Conservation (phyloP, 2,113 vertebrate species). For the Galbula dea region DNA sequence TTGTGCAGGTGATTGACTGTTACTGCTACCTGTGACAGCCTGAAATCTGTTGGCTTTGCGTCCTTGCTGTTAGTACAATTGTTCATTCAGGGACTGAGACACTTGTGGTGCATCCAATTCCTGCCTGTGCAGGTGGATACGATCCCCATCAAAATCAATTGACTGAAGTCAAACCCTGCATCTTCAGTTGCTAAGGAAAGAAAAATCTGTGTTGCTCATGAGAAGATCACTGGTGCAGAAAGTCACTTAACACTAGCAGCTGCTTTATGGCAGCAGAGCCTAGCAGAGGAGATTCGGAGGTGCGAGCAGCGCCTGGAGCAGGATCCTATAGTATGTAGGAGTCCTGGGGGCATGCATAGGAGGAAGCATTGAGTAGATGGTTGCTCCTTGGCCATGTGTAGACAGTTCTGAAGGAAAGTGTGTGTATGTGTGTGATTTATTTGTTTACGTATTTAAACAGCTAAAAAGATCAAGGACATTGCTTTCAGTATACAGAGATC, state of each 20-base stretch:
- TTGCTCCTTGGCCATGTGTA: background rate
- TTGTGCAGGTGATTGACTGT: conserved; percentile 20
- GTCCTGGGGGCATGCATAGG: background rate
- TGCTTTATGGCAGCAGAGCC: conserved; percentile 15
- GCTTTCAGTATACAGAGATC: background rate
- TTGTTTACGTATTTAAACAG: background rate
- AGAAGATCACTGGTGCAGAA: conserved; percentile 33
- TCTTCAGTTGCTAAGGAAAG: conserved; percentile 28
- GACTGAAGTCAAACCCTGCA: conserved; percentile 19
- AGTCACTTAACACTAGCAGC: conserved; percentile 27
- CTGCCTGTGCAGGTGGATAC: background rate
- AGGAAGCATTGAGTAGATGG: background rate
- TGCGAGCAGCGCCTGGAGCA: background rate
- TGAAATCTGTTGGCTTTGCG: background rate
- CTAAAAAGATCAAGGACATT: background rate
- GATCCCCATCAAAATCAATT: conserved; percentile 15
- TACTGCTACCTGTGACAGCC: background rate
- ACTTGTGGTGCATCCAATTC: background rate
- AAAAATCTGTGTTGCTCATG: background rate
- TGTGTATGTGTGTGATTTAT: background rate
- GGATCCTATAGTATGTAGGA: background rate
- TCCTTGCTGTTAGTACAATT: background rate
- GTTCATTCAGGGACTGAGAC: background rate
- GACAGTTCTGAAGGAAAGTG: background rate
- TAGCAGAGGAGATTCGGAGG: background rate